Evolutionary conservation across 1,140 invertebrate genomes (phyloP), one percentile per base, ranked within the genome.

Genomic region (Daktulosphaira vitifoliae): DNA sequence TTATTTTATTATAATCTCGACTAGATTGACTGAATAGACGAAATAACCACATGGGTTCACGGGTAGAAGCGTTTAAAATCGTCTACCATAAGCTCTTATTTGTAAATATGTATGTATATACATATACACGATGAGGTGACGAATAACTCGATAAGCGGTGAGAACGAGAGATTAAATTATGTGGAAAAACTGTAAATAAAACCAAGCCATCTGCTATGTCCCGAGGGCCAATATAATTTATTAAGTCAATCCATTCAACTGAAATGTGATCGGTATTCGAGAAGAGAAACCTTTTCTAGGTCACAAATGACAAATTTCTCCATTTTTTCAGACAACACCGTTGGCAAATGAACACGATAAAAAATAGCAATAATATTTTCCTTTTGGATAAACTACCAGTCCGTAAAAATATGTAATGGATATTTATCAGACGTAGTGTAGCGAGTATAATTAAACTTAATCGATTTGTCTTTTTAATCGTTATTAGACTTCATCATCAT

Each of bases 171-270:
- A 44, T 59, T 59, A 44, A 59, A 59, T 59, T 59, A 44, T 59
- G 54, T 59, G 54, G 54, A 59, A 44, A 59, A 59, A 42, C 54
- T 44, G 54, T 26, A 59, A 59, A 59, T 59, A 59, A 59, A 59
- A 59, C 54, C 54, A 26, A 59, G 38, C 54, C 25, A 59, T 44
- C 4, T 22, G 20, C 23, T 38, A 6, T 44, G 39, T 59, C 39
- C 22, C 23, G 7, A 8, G n/a, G 23, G 54, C 42, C 54, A 59
- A 44, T 59, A 44, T 59, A 44, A 59, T 59, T 59, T 59, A 59
- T 59, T 42, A 44, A 44, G 54, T 59, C 39, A 44, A 59, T 38
- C 39, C 54, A 26, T 59, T 59, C 54, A 59, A 46, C 54, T 39
- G 39, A 59, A 59, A 44, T 59, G 54, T 59, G 54, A 59, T 59